Evolutionary conservation across 2,113 vertebrate species (phyloP).

Genomic region (Gambusia holbrooki): DNA sequence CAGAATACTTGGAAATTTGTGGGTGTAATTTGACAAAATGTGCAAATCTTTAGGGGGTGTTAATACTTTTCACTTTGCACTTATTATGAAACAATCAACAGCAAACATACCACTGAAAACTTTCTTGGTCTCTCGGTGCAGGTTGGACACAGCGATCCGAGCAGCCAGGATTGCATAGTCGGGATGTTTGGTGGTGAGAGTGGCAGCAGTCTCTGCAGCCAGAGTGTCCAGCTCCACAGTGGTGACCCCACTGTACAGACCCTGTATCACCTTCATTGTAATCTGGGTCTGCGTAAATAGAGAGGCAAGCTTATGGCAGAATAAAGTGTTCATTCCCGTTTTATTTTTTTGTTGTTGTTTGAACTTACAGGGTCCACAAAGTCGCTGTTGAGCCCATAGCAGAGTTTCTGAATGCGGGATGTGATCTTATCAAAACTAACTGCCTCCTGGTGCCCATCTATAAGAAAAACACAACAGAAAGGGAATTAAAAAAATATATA

Average conservation of each 20-base stretch:
- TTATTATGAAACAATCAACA: background rate
- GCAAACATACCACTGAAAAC: conserved; percentile 90
- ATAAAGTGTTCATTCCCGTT: background rate
- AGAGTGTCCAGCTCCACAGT: conserved; percentile 94
- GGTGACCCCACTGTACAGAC: conserved; percentile 93
- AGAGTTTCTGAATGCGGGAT: conserved; percentile 95
- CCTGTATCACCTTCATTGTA: conserved; percentile 99
- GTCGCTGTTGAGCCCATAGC: conserved; percentile 93
- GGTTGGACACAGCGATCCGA: conserved; percentile 93
- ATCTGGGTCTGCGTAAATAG: conserved; percentile 86
- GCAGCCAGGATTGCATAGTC: conserved; percentile 96
- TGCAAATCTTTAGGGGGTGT: too few relatives aligned
- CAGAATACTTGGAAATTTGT: too few relatives aligned
- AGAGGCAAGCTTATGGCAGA: background rate
- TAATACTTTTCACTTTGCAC: too few relatives aligned
- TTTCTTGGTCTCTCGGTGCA: conserved; percentile 98
- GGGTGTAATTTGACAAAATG: too few relatives aligned
- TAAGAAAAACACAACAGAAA: conserved; percentile 4
- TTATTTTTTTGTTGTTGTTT: background rate
- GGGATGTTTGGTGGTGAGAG: conserved; percentile 94
- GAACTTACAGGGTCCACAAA: conserved; percentile 95
- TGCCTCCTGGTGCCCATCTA: conserved; percentile 92
- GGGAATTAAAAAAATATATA: background rate
- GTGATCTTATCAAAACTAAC: conserved; percentile 99
- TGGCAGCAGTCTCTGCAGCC: conserved; percentile 93